Evolutionary conservation across 2,113 vertebrate species (phyloP).

Genomic region (Genyomyrus donnyi): DNA sequence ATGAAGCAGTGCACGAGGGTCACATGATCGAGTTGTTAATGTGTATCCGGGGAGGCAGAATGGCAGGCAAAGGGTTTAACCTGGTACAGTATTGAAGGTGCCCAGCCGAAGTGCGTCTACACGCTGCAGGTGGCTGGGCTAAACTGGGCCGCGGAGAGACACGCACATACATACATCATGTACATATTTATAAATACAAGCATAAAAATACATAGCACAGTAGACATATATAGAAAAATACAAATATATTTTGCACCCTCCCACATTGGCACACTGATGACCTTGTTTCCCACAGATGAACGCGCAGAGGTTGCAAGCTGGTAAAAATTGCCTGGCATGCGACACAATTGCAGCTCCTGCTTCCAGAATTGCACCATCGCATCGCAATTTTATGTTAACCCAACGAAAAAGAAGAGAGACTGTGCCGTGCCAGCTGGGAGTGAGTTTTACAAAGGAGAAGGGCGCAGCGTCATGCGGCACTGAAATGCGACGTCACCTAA

Average conservation of each 20-base stretch:
- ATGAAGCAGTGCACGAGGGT: not conserved
- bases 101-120: not conserved
- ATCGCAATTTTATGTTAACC: not conserved
- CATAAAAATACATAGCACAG: not conserved
- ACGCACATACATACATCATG: slow-evolving; percentile 1
- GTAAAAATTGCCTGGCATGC: not conserved
- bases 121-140: not conserved
- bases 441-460: not conserved
- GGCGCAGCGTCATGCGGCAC: not conserved
- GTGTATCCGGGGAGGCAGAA: not conserved
- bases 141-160: not conserved
- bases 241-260: not conserved
- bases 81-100: not conserved
- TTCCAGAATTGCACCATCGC: not conserved
- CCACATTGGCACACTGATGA: not conserved
- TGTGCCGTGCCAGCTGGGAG: not conserved
- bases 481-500: not conserved
- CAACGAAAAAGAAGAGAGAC: not conserved
- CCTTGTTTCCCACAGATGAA: not conserved
- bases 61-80: not conserved
- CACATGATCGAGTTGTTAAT: not conserved
- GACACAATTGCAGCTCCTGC: not conserved
- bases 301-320: not conserved
- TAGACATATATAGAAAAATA: not conserved
- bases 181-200: slow-evolving; percentile 6